Evolutionary conservation across 2,113 vertebrate species (phyloP).

Genomic region (Melanostigma gelatinosum): DNA sequence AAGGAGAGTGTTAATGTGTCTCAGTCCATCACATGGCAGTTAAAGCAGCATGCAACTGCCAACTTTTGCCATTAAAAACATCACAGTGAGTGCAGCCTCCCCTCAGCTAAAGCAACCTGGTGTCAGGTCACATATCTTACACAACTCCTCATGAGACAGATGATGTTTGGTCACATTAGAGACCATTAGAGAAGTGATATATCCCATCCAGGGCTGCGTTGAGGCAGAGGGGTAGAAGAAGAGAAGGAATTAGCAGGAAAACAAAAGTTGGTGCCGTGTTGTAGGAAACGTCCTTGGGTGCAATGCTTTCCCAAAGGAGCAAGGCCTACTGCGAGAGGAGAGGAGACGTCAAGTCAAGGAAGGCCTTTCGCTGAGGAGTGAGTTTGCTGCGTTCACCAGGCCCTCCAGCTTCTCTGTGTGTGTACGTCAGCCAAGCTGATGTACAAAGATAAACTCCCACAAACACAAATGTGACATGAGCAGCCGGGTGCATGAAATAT

Average conservation of each 20-base stretch:
- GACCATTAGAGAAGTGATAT: background rate
- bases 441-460: background rate
- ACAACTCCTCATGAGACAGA: slow-evolving; percentile 6
- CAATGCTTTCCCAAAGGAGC: slow-evolving; percentile 34
- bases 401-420: background rate
- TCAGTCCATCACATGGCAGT: background rate
- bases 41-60: background rate
- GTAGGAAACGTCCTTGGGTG: slow-evolving; percentile 39
- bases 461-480: slow-evolving; percentile 22
- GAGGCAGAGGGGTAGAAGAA: background rate
- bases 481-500: background rate
- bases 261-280: slow-evolving; percentile 44
- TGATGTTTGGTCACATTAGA: slow-evolving; percentile 32
- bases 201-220: background rate
- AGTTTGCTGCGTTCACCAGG: slow-evolving; percentile 12
- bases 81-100: background rate
- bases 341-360: slow-evolving; percentile 43
- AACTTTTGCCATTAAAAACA: background rate
- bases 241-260: slow-evolving; percentile 10
- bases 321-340: slow-evolving; percentile 20
- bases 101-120: slow-evolving; percentile 31
- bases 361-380: slow-evolving; percentile 25
- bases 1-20: background rate
- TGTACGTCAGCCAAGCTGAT: slow-evolving; percentile 7
- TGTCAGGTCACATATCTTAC: slow-evolving; percentile 38